Percentiles rank a stretch among this genome's conserved stretches.
These are phyloP conservation scores for Oenanthe oenanthe DNA, from an alignment of 2,113 vertebrate species.

Conservation along the genomic window DNA sequence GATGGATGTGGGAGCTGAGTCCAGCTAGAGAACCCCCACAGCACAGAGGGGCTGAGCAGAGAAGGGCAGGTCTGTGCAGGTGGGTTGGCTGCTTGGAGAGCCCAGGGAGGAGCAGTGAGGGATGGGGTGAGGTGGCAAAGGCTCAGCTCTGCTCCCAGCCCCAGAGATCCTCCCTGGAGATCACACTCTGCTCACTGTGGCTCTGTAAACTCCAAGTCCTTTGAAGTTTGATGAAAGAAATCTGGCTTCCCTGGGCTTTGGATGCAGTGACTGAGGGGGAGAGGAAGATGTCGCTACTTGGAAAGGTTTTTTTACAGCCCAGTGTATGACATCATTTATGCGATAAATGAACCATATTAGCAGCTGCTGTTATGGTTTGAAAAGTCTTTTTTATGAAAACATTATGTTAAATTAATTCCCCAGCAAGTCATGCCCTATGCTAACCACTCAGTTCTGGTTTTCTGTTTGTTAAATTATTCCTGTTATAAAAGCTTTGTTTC, in stretches of 20 bases:
- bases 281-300: constrained; percentile 36
- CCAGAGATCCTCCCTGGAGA: neutral
- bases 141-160: neutral
- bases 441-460: neutral
- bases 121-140: neutral
- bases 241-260: neutral
- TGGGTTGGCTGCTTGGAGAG: neutral
- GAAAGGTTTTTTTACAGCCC: constrained; percentile 24
- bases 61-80: neutral
- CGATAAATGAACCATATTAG: constrained; percentile 3
- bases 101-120: neutral
- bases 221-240: constrained; percentile 10
- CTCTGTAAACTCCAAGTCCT: neutral
- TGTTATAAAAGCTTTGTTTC: neutral
- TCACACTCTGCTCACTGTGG: neutral
- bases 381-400: neutral
- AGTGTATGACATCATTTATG: constrained; percentile 18
- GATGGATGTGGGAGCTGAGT: neutral
- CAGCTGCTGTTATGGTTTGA: constrained; percentile 38
- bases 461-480: neutral
- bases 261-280: constrained; percentile 18
- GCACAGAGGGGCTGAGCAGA: neutral
- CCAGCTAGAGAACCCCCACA: neutral
- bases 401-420: neutral
- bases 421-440: neutral